Base-by-base conservation (phyloP, 2,888 invertebrate genomes). In the Nemotelus nigrinus region DNA sequence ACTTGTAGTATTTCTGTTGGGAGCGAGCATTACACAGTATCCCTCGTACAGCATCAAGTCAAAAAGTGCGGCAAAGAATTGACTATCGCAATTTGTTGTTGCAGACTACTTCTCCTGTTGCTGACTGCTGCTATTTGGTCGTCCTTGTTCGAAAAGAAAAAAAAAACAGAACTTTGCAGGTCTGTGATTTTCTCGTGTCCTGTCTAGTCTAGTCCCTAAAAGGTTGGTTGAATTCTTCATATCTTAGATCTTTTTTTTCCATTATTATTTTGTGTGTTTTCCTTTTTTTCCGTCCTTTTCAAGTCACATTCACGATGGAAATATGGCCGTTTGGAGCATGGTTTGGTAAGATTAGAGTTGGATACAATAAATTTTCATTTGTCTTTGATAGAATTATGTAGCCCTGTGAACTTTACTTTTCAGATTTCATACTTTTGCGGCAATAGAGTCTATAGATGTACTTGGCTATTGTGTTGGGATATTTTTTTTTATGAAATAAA, bases 331-430 rank as follows among this genome's bases (percentile, higher is more conserved):
- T 25, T 25, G 25, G 25, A 25, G 25, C 57, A 74, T 63, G 74
- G 48, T 63, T 43, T 63, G 41, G 71, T 25, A 44, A 72, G 71
- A 72, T 72, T 57, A 72, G 58, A 60, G 74, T 74, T 63, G 60
- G 63, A 60, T 74, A 63, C 74, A 74, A 74, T 74, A 74, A 74
- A 74, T 74, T 74, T 74, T 74, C 74, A 74, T 74, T 74, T 74
- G 74, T 60, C 74, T 74, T 74, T 74, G 74, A 74, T 74, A 74
- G 74, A 74, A 63, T 74, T 74, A 74, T 74, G 74, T 60, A 74
- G 74, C 48, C 48, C 63, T 63, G 60, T 74, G 74, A 74, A 74
- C 74, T 74, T 74, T 74, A 63, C 74, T 74, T 74, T 74, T 47
- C 48, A 8, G 44, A 60, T 48, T 47, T 43, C 55, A 25, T 25